A percentile compares a stretch with the other conserved stretches of the same genome.
phyloP scores from a whole-genome alignment of 2,113 vertebrate genomes.

The Mystacornis crossleyi region DNA sequence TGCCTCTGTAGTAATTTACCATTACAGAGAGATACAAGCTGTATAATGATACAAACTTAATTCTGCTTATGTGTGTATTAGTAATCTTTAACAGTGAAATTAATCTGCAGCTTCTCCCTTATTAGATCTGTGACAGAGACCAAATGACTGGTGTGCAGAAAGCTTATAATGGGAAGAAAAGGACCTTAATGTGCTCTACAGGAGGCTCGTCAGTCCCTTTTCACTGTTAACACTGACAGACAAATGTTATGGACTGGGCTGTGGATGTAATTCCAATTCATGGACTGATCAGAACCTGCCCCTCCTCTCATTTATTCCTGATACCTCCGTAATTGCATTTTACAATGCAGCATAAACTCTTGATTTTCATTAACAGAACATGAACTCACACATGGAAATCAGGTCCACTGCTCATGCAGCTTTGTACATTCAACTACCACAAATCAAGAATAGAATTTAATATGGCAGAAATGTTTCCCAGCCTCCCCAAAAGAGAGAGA shows the following conservation, averaged over 20 bases:
- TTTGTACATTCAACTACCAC: neutral
- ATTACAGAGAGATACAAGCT: neutral
- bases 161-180: neutral
- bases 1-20: neutral
- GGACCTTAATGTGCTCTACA: neutral
- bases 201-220: neutral
- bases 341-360: neutral
- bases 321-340: neutral
- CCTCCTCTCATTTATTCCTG: neutral
- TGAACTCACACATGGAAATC: neutral
- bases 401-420: neutral
- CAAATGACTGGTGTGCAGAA: neutral
- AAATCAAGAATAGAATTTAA: neutral
- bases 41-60: neutral
- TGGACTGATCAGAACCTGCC: neutral
- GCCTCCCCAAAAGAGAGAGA: neutral
- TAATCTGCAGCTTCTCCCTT: neutral
- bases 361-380: neutral
- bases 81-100: neutral
- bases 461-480: neutral
- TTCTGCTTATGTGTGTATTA: neutral
- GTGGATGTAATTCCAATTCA: neutral
- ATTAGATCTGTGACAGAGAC: neutral
- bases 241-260: neutral
- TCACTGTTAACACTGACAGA: fast-evolving